Evolutionary conservation across 2,113 vertebrate genomes (phyloP), one percentile per base, ranked within the genome.

Genomic region (Meleagris gallopavo): DNA sequence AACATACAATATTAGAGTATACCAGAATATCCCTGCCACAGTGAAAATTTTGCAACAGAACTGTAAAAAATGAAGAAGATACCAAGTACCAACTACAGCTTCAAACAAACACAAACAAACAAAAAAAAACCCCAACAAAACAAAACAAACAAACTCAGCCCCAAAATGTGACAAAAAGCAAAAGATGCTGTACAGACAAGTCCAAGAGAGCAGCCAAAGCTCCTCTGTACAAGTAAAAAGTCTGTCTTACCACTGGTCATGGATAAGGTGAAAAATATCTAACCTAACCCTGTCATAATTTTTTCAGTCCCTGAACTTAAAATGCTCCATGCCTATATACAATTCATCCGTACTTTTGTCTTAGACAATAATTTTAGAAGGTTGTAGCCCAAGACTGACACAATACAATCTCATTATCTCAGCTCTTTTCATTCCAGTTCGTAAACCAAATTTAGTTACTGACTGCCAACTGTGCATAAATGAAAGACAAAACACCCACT

Each of bases 401-500:
- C 58, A 89, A 62, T 13, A 48, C 38, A 32, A 73, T 38, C 46
- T 92, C 46, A 81, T 58, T 80, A 77, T 45, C 71, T 84, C 66
- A 92, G 84, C 22, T 69, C 30, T 48, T 65, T 57, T 57, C 32
- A 62, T 71, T 75, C 43, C 52, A 69, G 7, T 89, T 93, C 48
- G 58, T 15, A 50, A 86, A 78, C 32, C 73, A 54, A 32, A 85
- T 83, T 89, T 80, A 69, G 85, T 54, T 93, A 93, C 75, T 72
- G 54, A 61, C 40, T 83, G 90, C 12, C 55, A 75, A 77, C 24
- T 29, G n/a, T 41, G 36, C 62, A 80, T 10, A 93, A 93, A 77
- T 5, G 13, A 79, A 91, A 89, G 71, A 79, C 1, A 1, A 29
- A 93, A 87, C 55, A 83, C 17, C 20, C 67, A 83, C 11, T 78